Evolutionary conservation across 2,797 vertebrate genomes (phyloP), one percentile per base, ranked within the genome.

Genomic region (Malacoraja senta): DNA sequence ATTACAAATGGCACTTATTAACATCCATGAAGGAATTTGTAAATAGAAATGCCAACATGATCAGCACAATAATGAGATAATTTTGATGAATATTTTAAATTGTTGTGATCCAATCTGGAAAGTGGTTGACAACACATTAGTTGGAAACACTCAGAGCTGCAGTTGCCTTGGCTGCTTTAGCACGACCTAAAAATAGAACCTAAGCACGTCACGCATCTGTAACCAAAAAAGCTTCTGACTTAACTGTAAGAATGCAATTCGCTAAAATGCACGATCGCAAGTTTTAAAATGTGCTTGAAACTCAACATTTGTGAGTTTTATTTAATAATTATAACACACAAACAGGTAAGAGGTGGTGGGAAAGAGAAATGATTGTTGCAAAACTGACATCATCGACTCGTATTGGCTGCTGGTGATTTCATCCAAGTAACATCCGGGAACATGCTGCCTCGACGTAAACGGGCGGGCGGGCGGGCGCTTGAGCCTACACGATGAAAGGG

Each of bases 361-460:
- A 21, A 32, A 8, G 15, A 53, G 65, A 12, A 68, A 74, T 74
- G 32, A 38, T 26, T 26, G 68, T 53, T 72, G 90, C 12, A 35
- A 91, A 26, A 12, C 21, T 74, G 90, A 74, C n/a, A 44, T 91
- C 71, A 35, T 74, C 35, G 68, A 26, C 21, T 74, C 35, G 17
- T 8, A 91, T 91, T 91, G 90, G 90, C 68, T 91, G 24, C 90
- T 91, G 90, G 71, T 91, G 90, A 91, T 53, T 91, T 91, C 90
- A 91, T 74, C 38, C 71, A 24, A 13, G 71, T 44, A 91, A 74
- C 90, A 91, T 74, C 65, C 35, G 71, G 90, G 35, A 32, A 72
- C 65, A 72, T 72, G n/a, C 12, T 35, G 63, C 90, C 71, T 38
- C 90, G 21, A 13, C 1, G 32, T 12, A 19, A 26, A 0, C 80